These are phyloP conservation scores for Dallia pectoralis DNA, from an alignment of 2,797 vertebrate genomes.

Conservation along the genomic window DNA sequence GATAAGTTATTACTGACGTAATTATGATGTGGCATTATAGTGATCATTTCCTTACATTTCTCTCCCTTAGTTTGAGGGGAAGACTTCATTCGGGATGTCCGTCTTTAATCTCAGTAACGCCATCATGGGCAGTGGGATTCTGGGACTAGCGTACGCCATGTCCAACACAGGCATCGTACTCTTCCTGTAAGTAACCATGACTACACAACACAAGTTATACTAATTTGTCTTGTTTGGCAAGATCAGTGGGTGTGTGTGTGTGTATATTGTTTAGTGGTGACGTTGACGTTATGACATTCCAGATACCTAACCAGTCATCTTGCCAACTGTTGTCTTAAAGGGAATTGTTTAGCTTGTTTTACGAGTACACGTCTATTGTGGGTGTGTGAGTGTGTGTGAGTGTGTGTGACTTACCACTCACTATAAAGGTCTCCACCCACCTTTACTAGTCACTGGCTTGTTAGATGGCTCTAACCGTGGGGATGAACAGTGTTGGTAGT, in stretches of 20 bases:
- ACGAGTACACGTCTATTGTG: neutral
- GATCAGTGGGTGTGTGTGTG: neutral
- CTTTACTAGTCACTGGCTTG: neutral
- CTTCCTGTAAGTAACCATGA: conserved; percentile 76
- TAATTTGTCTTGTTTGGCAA: neutral
- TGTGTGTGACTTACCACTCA: neutral
- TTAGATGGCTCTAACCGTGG: neutral
- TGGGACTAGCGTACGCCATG: conserved; percentile 84
- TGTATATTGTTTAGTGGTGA: neutral
- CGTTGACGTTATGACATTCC: neutral
- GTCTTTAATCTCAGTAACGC: conserved; percentile 86
- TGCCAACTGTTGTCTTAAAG: neutral
- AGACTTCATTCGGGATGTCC: conserved; percentile 85
- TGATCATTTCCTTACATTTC: conserved; percentile 11
- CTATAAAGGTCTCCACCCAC: neutral
- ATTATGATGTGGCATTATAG: neutral
- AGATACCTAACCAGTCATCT: neutral
- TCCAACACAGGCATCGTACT: conserved; percentile 82
- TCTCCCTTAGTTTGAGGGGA: conserved; percentile 77
- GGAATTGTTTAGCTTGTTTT: neutral
- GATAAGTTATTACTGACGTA: neutral
- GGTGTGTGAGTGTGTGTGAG: neutral
- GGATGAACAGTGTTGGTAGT: conserved; percentile 14
- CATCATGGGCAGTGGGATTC: conserved; percentile 85
- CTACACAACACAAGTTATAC: neutral